phyloP scores from a whole-genome alignment of 2,797 vertebrate species.

The Meda fulgida region DNA sequence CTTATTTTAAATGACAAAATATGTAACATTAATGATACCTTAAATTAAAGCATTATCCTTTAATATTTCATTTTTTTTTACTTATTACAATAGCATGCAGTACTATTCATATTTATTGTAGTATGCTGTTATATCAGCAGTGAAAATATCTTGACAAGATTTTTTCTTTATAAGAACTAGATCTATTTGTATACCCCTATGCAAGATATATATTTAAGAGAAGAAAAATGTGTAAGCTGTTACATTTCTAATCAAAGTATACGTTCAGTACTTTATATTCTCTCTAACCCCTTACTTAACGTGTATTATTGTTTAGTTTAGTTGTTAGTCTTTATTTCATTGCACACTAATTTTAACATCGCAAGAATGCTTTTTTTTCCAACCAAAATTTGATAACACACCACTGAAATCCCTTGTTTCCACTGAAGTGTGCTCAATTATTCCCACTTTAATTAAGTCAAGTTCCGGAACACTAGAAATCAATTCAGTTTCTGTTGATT shows the following conservation, averaged over 20 bases:
- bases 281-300: background rate
- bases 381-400: slow-evolving; percentile 42
- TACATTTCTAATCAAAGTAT: background rate
- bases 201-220: background rate
- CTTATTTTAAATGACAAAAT: background rate
- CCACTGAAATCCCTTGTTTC: slow-evolving; percentile 45
- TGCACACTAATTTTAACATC: slow-evolving; percentile 36
- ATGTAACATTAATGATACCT: background rate
- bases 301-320: slow-evolving; percentile 22
- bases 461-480: slow-evolving; percentile 58
- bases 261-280: slow-evolving; percentile 8
- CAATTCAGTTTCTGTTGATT: slow-evolving; percentile 54
- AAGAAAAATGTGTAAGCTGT: background rate
- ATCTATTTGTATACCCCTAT: background rate
- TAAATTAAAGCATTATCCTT: background rate
- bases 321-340: slow-evolving; percentile 27
- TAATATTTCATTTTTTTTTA: background rate
- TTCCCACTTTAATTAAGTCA: slow-evolving; percentile 57
- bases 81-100: background rate
- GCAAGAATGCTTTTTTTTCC: slow-evolving; percentile 41
- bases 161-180: background rate
- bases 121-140: background rate
- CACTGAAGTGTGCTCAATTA: slow-evolving; percentile 50
- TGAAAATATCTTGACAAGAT: background rate
- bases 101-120: background rate